phyloP scores from a whole-genome alignment of 2,113 vertebrate genomes.

The Dinomys branickii region DNA sequence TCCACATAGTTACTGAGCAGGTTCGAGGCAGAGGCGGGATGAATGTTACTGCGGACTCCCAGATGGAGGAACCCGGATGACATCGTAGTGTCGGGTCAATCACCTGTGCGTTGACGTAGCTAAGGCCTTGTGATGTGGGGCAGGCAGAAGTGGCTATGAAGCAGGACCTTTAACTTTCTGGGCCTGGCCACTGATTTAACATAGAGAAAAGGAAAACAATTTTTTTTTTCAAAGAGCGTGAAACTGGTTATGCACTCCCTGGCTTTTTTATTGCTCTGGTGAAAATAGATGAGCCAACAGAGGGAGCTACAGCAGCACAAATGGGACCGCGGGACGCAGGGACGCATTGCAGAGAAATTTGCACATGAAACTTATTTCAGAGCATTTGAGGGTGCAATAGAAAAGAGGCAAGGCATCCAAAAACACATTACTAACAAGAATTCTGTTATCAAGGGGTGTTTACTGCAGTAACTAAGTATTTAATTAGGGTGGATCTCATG shows the following conservation, averaged over 20 bases:
- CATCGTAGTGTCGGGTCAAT: neutral
- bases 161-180: neutral
- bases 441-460: neutral
- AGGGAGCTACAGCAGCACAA: slow-evolving; percentile 65
- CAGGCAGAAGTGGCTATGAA: neutral
- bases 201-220: neutral
- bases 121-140: neutral
- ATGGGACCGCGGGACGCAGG: neutral
- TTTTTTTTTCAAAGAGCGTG: neutral
- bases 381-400: neutral
- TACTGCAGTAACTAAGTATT: neutral
- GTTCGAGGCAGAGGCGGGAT: neutral
- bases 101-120: neutral
- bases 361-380: neutral
- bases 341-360: neutral
- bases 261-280: neutral
- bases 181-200: neutral
- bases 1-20: neutral
- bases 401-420: neutral
- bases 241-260: neutral
- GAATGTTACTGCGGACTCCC: neutral
- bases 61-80: neutral
- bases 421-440: slow-evolving; percentile 21
- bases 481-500: neutral
- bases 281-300: slow-evolving; percentile 57